Base-by-base conservation (phyloP, 2,797 vertebrate species). In the Melopsittacus undulatus region DNA sequence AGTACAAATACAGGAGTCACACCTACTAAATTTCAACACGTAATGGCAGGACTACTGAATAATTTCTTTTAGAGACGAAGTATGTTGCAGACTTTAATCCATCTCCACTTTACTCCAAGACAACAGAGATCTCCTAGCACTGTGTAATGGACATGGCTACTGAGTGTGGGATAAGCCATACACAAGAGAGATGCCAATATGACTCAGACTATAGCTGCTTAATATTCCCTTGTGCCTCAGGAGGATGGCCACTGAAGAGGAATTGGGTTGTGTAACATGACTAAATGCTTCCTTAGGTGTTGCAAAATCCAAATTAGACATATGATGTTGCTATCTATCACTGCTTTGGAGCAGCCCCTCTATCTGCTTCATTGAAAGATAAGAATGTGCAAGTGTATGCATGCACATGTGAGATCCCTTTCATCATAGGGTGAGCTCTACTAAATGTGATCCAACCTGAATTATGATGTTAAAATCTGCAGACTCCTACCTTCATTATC, bases 401-500 rank as follows among this genome's bases (percentile, higher is more conserved):
- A 63, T 30, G 86, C 74, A 68, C 48, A 59, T 0, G 0, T 32
- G 46, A 59, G 80, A 90, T 52, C 36, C 48, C 66, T 95, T 93
- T 90, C 83, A 92, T 83, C 66, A 29, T 0, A 4, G 24, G 38
- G 21, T 57, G 61, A 89, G 64, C 64, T 80, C 64, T 80, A 51
- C 36, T 83, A 72, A 91, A 88, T 75, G 76, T 74, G 76, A 91
- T 83, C 62, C 72, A 88, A 90, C 79, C 66, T 91, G 87, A 96
- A 91, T 42, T 64, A 45, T 24, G 0, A 8, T 30, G 29, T 48
- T 75, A 87, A 87, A 94, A 74, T 80, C 64, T 7, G 0, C 36
- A 68, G 57, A 51, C 38, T 91, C n/a, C 42, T 68, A 57, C 34
- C 20, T 85, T 70, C 27, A 42, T 70, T 92, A 49, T 43, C 54